Percentiles rank a stretch among this genome's conserved stretches.
These are phyloP conservation scores for Latrodectus geometricus DNA, from an alignment of 1,140 invertebrate genomes.

Conservation along the genomic window DNA sequence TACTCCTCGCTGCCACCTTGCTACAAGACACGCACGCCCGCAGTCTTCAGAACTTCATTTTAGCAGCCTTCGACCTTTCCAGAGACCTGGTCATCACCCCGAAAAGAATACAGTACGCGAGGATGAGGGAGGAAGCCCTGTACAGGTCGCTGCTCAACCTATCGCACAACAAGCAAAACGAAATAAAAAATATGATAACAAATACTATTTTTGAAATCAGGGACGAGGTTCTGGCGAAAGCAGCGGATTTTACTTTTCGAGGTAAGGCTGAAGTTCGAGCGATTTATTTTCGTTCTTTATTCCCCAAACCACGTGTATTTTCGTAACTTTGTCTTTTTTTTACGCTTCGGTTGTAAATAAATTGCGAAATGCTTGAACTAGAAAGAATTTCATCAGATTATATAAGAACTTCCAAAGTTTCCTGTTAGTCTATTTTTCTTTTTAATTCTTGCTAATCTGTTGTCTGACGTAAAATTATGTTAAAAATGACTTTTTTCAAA, in stretches of 20 bases:
- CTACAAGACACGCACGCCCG: constrained; percentile 77
- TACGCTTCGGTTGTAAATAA: not conserved
- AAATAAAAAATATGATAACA: constrained; percentile 81
- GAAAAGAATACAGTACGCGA: constrained; percentile 83
- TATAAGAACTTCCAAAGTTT: no score
- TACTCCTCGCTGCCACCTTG: constrained; percentile 70
- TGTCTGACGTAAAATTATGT: no score
- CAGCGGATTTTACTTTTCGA: constrained; percentile 74
- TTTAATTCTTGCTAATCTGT: no score
- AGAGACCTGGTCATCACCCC: constrained; percentile 89
- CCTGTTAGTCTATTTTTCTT: no score
- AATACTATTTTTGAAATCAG: constrained; percentile 80
- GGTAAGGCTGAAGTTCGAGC: not conserved
- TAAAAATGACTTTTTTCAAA: no score
- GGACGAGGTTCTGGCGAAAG: constrained; percentile 73
- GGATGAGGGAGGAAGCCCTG: constrained; percentile 83
- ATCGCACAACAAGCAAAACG: constrained; percentile 82
- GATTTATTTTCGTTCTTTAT: not conserved
- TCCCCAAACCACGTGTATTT: not conserved
- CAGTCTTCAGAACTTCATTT: constrained; percentile 84
- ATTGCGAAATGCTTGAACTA: no score
- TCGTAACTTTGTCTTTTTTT: not conserved
- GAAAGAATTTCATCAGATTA: no score
- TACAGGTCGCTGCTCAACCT: constrained; percentile 79
- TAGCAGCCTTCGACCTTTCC: constrained; percentile 89